Evolutionary conservation across 2,888 invertebrate species (phyloP).

Genomic region (Parnassius orleans): DNA sequence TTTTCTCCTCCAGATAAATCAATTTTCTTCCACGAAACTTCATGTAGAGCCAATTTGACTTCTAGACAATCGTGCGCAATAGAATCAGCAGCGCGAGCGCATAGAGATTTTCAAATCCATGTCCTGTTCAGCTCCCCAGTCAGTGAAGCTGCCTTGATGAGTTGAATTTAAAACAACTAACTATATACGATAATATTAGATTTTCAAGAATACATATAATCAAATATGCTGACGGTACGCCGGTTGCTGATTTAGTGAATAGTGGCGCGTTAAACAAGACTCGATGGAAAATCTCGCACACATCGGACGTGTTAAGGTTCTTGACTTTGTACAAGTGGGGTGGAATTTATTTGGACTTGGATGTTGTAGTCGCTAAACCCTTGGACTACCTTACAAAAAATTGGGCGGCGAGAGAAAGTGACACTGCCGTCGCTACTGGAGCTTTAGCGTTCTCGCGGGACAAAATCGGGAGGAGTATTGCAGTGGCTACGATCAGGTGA

Average conservation of each 20-base stretch:
- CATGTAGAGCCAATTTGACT: slow-evolving; percentile 77
- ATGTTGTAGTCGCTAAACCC: slow-evolving; percentile 84
- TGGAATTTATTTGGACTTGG: slow-evolving; percentile 88
- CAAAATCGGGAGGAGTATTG: slow-evolving; percentile 40
- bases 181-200: slow-evolving; percentile 71
- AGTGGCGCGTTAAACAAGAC: slow-evolving; percentile 73
- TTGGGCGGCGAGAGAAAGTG: slow-evolving; percentile 83
- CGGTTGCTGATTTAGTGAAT: slow-evolving; percentile 77
- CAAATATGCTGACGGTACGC: slow-evolving; percentile 77
- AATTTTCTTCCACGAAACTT: slow-evolving; percentile 86
- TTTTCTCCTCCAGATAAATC: slow-evolving; percentile 56
- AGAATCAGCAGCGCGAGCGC: slow-evolving; percentile 84
- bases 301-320: slow-evolving; percentile 84
- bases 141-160: slow-evolving; percentile 38
- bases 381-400: slow-evolving; percentile 78
- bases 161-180: slow-evolving; percentile 44
- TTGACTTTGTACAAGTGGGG: slow-evolving; percentile 87
- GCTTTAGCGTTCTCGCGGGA: slow-evolving; percentile 81
- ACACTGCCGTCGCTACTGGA: slow-evolving; percentile 82
- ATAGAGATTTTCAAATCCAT: slow-evolving; percentile 80
- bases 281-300: slow-evolving; percentile 80
- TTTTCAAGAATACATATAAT: slow-evolving; percentile 73
- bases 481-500: slow-evolving; percentile 41
- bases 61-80: slow-evolving; percentile 84
- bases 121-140: slow-evolving; percentile 76